Conservation (phyloP, 2,888 invertebrate genomes). For the Apodemia duryi region DNA sequence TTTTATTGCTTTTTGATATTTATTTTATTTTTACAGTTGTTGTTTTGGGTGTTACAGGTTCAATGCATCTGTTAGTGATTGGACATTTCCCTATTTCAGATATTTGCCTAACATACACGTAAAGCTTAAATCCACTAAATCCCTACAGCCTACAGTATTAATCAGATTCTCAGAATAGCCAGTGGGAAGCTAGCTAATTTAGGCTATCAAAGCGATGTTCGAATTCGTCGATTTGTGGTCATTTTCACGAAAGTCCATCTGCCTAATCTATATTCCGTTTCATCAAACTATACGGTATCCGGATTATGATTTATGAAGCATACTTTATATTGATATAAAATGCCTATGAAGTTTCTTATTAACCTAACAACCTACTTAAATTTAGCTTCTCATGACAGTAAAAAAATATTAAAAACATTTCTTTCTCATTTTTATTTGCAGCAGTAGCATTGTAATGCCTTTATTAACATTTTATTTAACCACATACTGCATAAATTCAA, state of each 20-base stretch:
- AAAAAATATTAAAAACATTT: too few relatives aligned
- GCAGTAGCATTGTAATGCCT: too few relatives aligned
- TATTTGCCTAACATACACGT: neutral
- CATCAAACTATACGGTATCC: neutral
- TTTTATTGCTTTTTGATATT: neutral
- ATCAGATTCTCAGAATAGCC: constrained; percentile 3
- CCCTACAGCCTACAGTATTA: constrained; percentile 2
- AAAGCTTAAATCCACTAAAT: neutral
- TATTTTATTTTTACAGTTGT: neutral
- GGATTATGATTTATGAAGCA: neutral
- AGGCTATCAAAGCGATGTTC: neutral
- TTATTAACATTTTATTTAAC: too few relatives aligned
- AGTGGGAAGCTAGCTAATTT: constrained; percentile 1
- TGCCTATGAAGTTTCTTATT: too few relatives aligned
- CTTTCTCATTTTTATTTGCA: too few relatives aligned
- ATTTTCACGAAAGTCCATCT: neutral
- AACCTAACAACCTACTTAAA: too few relatives aligned
- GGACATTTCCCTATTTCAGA: constrained; percentile 1
- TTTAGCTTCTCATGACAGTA: too few relatives aligned
- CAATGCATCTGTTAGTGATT: neutral
- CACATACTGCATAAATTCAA: too few relatives aligned
- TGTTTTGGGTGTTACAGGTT: neutral
- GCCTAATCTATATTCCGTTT: neutral
- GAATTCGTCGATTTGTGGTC: neutral
- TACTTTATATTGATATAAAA: neutral